Evolutionary conservation across 2,888 invertebrate genomes (phyloP).

Genomic region (Zonitis immaculata): DNA sequence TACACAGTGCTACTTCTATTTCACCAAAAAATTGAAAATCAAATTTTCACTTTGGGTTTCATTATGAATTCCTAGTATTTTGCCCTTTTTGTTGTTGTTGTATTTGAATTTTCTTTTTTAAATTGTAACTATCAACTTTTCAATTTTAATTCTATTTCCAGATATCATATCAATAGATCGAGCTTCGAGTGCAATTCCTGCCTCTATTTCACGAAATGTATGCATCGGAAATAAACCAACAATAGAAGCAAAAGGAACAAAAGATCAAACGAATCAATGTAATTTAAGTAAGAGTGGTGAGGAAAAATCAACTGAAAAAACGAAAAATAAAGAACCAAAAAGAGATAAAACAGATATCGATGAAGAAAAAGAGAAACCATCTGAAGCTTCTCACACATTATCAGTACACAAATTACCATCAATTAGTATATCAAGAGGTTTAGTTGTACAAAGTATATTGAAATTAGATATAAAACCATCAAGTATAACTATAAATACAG

Average conservation of each 20-base stretch:
- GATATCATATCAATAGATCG: background rate
- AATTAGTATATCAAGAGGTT: conserved; percentile 52
- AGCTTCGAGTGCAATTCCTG: background rate
- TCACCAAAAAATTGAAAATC: too few relatives aligned
- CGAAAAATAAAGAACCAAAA: too few relatives aligned
- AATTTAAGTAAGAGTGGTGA: too few relatives aligned
- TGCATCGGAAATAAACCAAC: background rate
- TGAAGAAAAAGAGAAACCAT: too few relatives aligned
- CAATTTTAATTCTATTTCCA: too few relatives aligned
- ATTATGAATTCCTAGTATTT: too few relatives aligned
- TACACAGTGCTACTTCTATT: too few relatives aligned
- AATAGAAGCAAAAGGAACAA: background rate
- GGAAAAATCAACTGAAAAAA: too few relatives aligned
- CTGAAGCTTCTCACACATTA: conserved; percentile 12
- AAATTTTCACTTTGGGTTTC: too few relatives aligned
- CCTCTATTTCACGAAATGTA: background rate
- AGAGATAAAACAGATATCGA: too few relatives aligned
- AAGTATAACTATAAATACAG: conserved; percentile 12
- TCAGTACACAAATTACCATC: conserved; percentile 32
- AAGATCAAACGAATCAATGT: background rate
- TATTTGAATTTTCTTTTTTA: too few relatives aligned
- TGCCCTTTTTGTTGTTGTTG: background rate
- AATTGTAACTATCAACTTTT: too few relatives aligned
- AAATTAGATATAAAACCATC: conserved; percentile 51
- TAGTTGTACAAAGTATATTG: conserved; percentile 52